Percentiles rank a stretch among this genome's conserved stretches.
Conservation (phyloP, 35 echinoderm and acorn worm genomes). For the Hemicentrotus pulcherrimus region DNA sequence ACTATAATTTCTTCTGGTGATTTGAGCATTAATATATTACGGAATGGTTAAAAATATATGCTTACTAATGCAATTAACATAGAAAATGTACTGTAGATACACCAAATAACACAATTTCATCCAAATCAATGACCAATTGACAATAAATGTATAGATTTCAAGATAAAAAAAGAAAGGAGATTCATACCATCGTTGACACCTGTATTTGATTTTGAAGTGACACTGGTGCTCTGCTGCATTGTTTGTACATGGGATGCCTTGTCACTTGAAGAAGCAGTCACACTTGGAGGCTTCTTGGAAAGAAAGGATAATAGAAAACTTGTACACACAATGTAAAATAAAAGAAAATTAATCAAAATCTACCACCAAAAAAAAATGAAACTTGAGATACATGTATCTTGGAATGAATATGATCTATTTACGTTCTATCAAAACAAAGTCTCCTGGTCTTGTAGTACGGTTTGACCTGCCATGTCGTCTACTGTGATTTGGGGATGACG, state of each 20-base stretch:
- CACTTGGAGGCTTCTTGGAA: not conserved
- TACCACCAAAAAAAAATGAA: no score
- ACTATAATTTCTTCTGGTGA: no score
- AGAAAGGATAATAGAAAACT: not conserved
- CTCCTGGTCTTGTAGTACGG: no score
- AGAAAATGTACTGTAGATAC: no score
- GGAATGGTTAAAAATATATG: no score
- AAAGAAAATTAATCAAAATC: not conserved
- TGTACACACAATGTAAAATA: not conserved
- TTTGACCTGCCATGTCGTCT: conserved; percentile 45
- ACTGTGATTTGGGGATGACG: not conserved
- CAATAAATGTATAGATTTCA: not conserved
- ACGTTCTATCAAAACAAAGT: no score
- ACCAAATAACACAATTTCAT: not conserved
- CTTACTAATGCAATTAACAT: not conserved
- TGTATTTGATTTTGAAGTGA: not conserved
- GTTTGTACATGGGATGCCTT: not conserved
- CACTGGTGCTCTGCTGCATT: not conserved
- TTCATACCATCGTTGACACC: not conserved
- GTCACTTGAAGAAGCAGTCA: not conserved
- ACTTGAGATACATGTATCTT: no score
- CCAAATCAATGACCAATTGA: not conserved
- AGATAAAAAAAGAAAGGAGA: not conserved
- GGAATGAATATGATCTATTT: no score
- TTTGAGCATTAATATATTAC: no score